Evolutionary conservation across 2,113 vertebrate species (phyloP), one percentile per base, ranked within the genome.

Genomic region (Amphiprion percula): DNA sequence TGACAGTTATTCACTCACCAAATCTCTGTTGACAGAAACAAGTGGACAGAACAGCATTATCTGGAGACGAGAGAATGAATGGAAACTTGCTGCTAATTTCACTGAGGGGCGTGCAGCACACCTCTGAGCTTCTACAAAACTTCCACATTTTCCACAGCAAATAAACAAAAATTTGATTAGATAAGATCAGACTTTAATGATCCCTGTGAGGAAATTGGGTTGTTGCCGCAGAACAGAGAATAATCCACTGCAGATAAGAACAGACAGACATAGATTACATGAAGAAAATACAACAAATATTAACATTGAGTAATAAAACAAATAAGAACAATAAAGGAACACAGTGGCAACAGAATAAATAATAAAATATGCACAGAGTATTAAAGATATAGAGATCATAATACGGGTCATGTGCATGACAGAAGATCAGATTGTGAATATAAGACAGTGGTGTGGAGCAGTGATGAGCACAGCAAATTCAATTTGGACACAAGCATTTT

Each of bases 1-100:
- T 91, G 91, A 93, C 93, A 93, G 86, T 88, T 89, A 84, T 78
- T 87, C 79, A 89, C 86, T 89, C 79, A 76, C 55, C 80, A 67
- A 67, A 37, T 81, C 80, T 71, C 81, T 64, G 54, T 64, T 80
- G 90, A 91, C 77, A 67, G 80, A 80, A 74, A 75, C 79, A 67
- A 71, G 83, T 85, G 85, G 87, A 92, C 87, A 79, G 85, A 85
- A 79, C 70, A 79, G 81, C 81, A 85, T 88, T 73, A 79, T 69
- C 88, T 37, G 7, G 75, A 83, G 79, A 76, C 17, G 33, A 73
- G 77, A 91, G 83, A 86, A 93, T 91, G 87, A 91, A 93, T 90
- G 83, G 88, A 87, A 83, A 88, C 88, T 79, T 60, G 68, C 75
- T 68, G 83, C 79, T 86, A 82, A 91, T 89, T 90, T 85, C 76